These are phyloP conservation scores for Eugnorisma glareosa DNA, from an alignment of 2,888 invertebrate genomes.

Conservation along the genomic window DNA sequence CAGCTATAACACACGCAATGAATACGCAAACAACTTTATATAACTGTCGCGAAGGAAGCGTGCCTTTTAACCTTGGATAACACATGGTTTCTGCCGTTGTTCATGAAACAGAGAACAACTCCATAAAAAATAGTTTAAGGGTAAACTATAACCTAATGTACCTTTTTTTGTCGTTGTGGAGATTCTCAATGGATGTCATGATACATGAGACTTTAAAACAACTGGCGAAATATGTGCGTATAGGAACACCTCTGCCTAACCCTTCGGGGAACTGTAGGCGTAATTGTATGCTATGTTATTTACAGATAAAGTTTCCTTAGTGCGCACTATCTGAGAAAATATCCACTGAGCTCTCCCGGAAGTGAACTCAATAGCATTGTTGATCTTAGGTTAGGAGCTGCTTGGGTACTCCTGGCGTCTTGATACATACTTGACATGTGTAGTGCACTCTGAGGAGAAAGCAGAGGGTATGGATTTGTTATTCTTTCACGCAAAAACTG, in stretches of 20 bases:
- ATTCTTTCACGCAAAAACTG: neutral
- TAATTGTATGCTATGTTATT: neutral
- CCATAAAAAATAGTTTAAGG: too few species aligned
- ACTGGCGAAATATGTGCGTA: neutral
- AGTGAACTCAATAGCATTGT: conserved; percentile 41
- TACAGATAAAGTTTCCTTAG: neutral
- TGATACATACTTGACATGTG: conserved; percentile 18
- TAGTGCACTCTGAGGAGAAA: conserved; percentile 23
- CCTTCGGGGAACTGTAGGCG: neutral
- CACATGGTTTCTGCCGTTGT: too few species aligned
- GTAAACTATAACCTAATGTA: too few species aligned
- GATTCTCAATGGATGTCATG: too few species aligned
- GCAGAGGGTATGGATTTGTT: neutral
- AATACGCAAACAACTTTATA: too few species aligned
- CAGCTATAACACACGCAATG: too few species aligned
- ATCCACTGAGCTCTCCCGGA: neutral
- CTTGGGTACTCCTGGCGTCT: neutral
- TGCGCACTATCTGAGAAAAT: neutral
- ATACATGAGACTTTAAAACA: neutral
- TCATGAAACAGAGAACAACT: too few species aligned
- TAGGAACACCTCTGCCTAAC: neutral
- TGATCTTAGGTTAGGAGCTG: conserved; percentile 19
- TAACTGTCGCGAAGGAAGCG: too few species aligned
- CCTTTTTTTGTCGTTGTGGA: too few species aligned
- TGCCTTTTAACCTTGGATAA: too few species aligned